Evolutionary conservation across 2,888 invertebrate genomes (phyloP).

Genomic region (Tortricodes alternella): DNA sequence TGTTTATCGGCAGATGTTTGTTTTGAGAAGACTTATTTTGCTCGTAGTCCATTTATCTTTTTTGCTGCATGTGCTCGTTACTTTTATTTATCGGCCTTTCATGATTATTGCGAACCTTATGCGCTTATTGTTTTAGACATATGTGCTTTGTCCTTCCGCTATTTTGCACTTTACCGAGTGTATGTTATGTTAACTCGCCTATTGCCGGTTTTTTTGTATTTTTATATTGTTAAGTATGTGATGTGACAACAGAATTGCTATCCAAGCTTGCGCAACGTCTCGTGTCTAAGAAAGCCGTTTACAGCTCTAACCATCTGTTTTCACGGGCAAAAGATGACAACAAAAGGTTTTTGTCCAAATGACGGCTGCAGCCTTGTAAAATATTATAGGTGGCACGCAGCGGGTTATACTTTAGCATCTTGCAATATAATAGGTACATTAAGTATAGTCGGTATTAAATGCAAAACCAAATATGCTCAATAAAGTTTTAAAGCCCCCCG

Average conservation of each 20-base stretch:
- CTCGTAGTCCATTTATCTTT: conserved; percentile 21
- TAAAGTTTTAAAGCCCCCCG: too few species aligned
- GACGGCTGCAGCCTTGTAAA: conserved; percentile 46
- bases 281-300: conserved; percentile 40
- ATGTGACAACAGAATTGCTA: neutral
- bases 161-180: too few species aligned
- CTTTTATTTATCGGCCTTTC: conserved; percentile 18
- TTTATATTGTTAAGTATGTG: neutral
- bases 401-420: conserved; percentile 46
- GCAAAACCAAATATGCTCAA: too few species aligned
- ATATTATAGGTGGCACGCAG: neutral
- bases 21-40: conserved; percentile 31
- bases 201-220: neutral
- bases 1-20: conserved; percentile 45
- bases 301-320: conserved; percentile 54
- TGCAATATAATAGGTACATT: too few species aligned
- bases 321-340: conserved; percentile 45
- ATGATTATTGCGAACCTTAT: neutral
- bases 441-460: too few species aligned
- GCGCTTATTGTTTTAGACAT: neutral
- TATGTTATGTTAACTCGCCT: too few species aligned
- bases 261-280: conserved; percentile 33
- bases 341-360: conserved; percentile 49
- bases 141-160: neutral
- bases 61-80: conserved; percentile 19